Conservation (phyloP, 2,888 invertebrate genomes). For the Trilocha varians region DNA sequence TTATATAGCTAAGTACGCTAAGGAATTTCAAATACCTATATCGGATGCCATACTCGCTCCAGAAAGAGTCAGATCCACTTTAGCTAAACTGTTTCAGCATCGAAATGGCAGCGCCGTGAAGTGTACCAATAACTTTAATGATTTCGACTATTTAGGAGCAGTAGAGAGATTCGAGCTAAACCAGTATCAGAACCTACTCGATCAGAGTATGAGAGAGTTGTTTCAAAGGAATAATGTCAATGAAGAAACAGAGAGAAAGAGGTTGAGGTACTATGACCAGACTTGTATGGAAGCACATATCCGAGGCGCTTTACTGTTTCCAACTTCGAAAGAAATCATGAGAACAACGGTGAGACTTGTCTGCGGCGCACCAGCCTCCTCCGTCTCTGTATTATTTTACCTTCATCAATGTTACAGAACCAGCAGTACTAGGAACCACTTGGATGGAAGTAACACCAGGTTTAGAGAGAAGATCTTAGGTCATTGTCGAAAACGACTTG, state of each 20-base stretch:
- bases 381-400: slow-evolving; percentile 57
- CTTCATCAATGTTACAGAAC: slow-evolving; percentile 58
- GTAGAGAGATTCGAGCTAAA: slow-evolving; percentile 54
- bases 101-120: slow-evolving; percentile 37
- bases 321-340: slow-evolving; percentile 54
- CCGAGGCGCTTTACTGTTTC: slow-evolving; percentile 39
- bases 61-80: slow-evolving; percentile 16
- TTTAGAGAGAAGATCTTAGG: slow-evolving; percentile 54
- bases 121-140: slow-evolving; percentile 38
- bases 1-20: slow-evolving; percentile 39
- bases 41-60: slow-evolving; percentile 42
- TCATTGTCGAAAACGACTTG: slow-evolving; percentile 42
- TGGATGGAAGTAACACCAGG: slow-evolving; percentile 50
- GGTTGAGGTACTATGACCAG: slow-evolving; percentile 44
- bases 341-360: slow-evolving; percentile 46
- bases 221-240: slow-evolving; percentile 30
- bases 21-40: slow-evolving; percentile 43
- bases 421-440: slow-evolving; percentile 39
- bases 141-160: slow-evolving; percentile 45
- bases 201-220: slow-evolving; percentile 40
- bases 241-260: slow-evolving; percentile 22
- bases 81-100: slow-evolving; percentile 51
- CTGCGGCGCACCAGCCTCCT: slow-evolving; percentile 45
- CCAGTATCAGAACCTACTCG: slow-evolving; percentile 49
- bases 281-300: slow-evolving; percentile 58